Percentiles rank a stretch among this genome's conserved stretches.
These are phyloP conservation scores for Spodoptera littoralis DNA, from an alignment of 2,888 invertebrate genomes.

Conservation along the genomic window DNA sequence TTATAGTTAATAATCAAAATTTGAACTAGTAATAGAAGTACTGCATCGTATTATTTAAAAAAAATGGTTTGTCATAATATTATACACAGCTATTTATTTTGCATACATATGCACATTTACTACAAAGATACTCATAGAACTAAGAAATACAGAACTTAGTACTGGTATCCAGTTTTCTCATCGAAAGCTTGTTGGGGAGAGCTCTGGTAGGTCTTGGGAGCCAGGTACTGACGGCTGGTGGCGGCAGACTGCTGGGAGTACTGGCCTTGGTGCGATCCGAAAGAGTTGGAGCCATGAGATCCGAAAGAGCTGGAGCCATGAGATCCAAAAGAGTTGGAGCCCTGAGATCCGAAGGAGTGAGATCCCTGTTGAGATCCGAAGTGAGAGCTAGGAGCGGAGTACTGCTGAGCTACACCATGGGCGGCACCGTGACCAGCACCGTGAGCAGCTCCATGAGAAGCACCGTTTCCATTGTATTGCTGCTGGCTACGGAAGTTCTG, in stretches of 20 bases:
- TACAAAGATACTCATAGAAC: slow-evolving; percentile 46
- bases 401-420: slow-evolving; percentile 36
- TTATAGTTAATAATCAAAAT: too few relatives aligned
- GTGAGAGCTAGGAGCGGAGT: slow-evolving; percentile 56
- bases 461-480: slow-evolving; percentile 12
- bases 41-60: too few relatives aligned
- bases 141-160: slow-evolving; percentile 59
- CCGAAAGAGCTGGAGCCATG: too few relatives aligned
- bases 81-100: slow-evolving; percentile 57
- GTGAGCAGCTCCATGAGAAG: slow-evolving; percentile 2
- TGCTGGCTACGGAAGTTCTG: slow-evolving; percentile 41
- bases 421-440: too few relatives aligned
- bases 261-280: slow-evolving; percentile 19
- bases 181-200: slow-evolving; percentile 80
- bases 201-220: slow-evolving; percentile 72
- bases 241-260: slow-evolving; percentile 61
- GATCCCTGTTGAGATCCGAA: slow-evolving; percentile 43
- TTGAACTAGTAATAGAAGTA: too few relatives aligned
- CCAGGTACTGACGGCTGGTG: slow-evolving; percentile 78
- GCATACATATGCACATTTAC: slow-evolving; percentile 32
- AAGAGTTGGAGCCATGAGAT: slow-evolving; percentile 25
- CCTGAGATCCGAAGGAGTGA: slow-evolving; percentile 20
- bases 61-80: slow-evolving; percentile 24
- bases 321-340: slow-evolving; percentile 8
- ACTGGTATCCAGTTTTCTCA: slow-evolving; percentile 80